These are phyloP conservation scores for Rhadina sibilatrix DNA, from an alignment of 2,113 vertebrate species.

Conservation along the genomic window DNA sequence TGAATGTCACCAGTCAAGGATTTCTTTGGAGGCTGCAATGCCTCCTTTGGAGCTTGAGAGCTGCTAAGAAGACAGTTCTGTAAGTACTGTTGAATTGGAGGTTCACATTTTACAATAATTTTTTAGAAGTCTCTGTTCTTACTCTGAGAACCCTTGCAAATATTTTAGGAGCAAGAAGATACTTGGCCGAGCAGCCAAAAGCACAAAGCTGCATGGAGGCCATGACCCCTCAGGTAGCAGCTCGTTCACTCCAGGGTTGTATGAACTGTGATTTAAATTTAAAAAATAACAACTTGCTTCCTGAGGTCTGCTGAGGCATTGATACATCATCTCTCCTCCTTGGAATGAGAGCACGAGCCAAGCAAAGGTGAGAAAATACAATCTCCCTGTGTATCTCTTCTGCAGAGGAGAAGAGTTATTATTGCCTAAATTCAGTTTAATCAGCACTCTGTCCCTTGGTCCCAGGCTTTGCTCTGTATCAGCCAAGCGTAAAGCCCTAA, in stretches of 20 bases:
- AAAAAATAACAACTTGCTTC: background rate
- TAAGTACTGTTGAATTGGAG: background rate
- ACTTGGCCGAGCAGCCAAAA: background rate
- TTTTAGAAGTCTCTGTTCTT: background rate
- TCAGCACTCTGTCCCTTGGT: background rate
- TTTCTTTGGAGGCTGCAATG: background rate
- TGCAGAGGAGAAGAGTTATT: background rate
- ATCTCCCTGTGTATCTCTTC: background rate
- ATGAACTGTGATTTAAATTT: constrained; percentile 31
- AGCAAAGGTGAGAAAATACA: constrained; percentile 27
- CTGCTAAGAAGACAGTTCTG: background rate
- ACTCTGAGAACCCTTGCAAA: background rate
- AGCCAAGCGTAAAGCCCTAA: background rate
- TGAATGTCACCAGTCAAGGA: background rate
- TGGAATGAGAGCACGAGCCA: background rate
- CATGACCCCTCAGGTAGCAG: background rate
- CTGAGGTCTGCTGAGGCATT: background rate
- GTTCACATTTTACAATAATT: background rate
- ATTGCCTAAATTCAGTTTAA: background rate
- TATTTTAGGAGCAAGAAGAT: background rate
- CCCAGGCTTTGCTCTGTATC: background rate
- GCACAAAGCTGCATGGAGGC: background rate
- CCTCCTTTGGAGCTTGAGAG: background rate
- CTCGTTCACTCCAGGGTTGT: background rate
- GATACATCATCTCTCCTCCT: background rate